Conservation (phyloP, 1,140 invertebrate genomes). For the Caenorhabditis latens region DNA sequence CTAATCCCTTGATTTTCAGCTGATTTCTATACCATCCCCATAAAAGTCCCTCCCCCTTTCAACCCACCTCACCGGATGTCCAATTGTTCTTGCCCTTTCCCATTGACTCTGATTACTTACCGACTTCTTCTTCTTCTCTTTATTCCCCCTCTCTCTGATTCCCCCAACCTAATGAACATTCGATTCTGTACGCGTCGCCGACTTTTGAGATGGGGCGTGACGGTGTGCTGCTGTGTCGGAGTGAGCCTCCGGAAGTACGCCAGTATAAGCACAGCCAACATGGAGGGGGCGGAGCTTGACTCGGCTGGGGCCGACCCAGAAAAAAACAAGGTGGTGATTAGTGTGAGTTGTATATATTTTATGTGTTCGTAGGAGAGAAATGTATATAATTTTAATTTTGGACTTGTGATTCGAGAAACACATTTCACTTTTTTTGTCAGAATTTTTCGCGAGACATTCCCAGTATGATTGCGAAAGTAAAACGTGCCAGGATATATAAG, state of each 20-base stretch:
- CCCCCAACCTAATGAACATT: slow-evolving; percentile 39
- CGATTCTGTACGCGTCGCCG: slow-evolving; percentile 25
- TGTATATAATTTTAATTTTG: too few relatives aligned
- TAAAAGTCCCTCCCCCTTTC: too few relatives aligned
- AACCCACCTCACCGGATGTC: too few relatives aligned
- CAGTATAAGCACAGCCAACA: background rate
- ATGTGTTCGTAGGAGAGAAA: background rate
- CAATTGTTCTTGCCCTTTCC: too few relatives aligned
- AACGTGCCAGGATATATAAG: too few relatives aligned
- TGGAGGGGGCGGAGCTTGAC: background rate
- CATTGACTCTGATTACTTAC: too few relatives aligned
- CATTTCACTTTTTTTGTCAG: too few relatives aligned
- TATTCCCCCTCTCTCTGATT: background rate
- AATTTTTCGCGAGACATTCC: too few relatives aligned
- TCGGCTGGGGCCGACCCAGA: background rate
- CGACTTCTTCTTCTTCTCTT: background rate
- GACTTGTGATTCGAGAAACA: too few relatives aligned
- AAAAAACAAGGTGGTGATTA: slow-evolving; percentile 43
- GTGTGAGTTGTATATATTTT: slow-evolving; percentile 8
- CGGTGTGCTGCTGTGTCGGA: background rate
- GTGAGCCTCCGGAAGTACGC: slow-evolving; percentile 19
- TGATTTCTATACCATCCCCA: background rate
- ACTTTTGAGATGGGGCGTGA: slow-evolving; percentile 23
- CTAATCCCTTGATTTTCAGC: too few relatives aligned
- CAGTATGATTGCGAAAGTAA: too few relatives aligned